A percentile compares a stretch with the other conserved stretches of the same genome.
Conservation (phyloP, 2,797 vertebrate species). For the Apogon talboti region DNA sequence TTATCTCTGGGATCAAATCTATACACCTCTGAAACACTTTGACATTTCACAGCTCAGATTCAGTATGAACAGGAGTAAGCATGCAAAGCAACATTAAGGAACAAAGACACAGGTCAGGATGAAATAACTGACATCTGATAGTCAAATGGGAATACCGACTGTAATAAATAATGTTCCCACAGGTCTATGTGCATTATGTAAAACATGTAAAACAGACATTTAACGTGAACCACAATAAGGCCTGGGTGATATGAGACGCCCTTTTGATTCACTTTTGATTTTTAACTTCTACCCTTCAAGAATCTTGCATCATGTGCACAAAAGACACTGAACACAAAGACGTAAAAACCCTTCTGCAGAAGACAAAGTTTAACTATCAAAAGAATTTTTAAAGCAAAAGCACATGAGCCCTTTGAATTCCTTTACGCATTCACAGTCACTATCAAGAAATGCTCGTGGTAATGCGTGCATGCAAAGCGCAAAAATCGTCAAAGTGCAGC, state of each 20-base stretch:
- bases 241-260: constrained; percentile 32
- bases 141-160: constrained; percentile 51
- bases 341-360: not conserved
- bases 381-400: constrained; percentile 6
- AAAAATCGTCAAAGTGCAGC: constrained; percentile 40
- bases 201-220: constrained; percentile 56
- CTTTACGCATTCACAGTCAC: constrained; percentile 2
- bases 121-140: constrained; percentile 75
- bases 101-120: constrained; percentile 34
- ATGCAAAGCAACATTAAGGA: constrained; percentile 57
- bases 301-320: constrained; percentile 1
- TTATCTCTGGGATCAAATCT: constrained; percentile 55
- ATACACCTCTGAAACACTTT: constrained; percentile 17
- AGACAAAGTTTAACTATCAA: constrained; percentile 8
- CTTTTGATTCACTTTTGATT: constrained; percentile 47
- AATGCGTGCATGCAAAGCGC: constrained; percentile 21
- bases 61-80: constrained; percentile 13
- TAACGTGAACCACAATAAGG: constrained; percentile 7
- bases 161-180: constrained; percentile 24
- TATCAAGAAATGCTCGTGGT: constrained; percentile 25
- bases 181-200: constrained; percentile 51
- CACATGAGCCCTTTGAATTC: not conserved
- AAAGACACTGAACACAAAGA: constrained; percentile 28
- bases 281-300: constrained; percentile 17
- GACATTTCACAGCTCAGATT: not conserved